These are phyloP conservation scores for Lycocerus yunnanus DNA, from an alignment of 2,888 invertebrate genomes.

Conservation along the genomic window DNA sequence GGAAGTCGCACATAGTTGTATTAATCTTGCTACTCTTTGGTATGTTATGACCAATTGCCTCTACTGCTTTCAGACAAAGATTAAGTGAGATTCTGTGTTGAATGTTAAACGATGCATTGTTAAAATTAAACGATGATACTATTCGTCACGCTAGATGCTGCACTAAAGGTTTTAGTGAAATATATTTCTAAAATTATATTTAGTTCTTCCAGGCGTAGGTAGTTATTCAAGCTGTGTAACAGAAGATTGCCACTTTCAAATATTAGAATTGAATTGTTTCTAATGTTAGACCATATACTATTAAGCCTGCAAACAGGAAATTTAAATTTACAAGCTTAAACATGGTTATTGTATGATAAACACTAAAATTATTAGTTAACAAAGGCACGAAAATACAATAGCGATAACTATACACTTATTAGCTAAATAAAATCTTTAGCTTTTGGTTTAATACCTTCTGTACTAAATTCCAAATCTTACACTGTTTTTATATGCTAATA, in stretches of 20 bases:
- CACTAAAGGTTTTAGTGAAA: neutral
- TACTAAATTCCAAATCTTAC: neutral
- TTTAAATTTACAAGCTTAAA: neutral
- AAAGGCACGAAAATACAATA: neutral
- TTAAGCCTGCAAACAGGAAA: neutral
- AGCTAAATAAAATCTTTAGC: neutral
- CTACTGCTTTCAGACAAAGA: neutral
- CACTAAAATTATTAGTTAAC: neutral
- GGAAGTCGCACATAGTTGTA: neutral
- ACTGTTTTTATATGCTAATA: fast-evolving
- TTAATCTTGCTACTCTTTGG: neutral
- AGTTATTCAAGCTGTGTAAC: no score
- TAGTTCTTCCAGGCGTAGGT: neutral
- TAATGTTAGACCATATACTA: neutral
- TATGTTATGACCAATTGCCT: neutral
- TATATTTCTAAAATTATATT: neutral
- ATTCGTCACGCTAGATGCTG: neutral
- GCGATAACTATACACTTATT: neutral
- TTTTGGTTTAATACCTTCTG: neutral
- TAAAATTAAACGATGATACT: neutral
- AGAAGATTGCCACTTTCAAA: neutral
- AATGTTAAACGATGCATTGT: neutral
- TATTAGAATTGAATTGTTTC: neutral
- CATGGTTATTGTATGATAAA: neutral
- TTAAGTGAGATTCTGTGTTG: neutral